Evolutionary conservation across 2,888 invertebrate genomes (phyloP).

Genomic region (Griposia aprilina): DNA sequence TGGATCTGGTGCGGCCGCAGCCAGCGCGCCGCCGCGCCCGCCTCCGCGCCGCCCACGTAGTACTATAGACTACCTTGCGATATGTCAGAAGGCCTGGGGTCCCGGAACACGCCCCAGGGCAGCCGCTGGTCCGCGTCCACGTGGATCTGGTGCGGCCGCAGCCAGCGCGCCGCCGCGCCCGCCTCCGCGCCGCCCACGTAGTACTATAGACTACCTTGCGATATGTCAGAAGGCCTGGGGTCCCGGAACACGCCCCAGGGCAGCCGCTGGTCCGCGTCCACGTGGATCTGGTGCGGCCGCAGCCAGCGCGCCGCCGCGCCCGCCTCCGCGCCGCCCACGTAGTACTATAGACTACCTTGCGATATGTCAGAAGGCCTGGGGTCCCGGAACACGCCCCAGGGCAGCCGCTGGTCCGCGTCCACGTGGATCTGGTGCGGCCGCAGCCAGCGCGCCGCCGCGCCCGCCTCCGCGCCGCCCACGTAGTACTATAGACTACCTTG

Average conservation of each 20-base stretch:
- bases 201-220: constrained; percentile 96
- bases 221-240: constrained; percentile 98
- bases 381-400: constrained; percentile 98
- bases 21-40: constrained; percentile 96
- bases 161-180: constrained; percentile 96
- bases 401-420: constrained; percentile 93
- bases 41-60: constrained; percentile 92
- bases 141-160: constrained; percentile 96
- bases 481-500: constrained; percentile 97
- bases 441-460: constrained; percentile 96
- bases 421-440: constrained; percentile 97
- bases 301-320: constrained; percentile 96
- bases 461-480: constrained; percentile 91
- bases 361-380: constrained; percentile 98
- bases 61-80: constrained; percentile 97
- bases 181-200: constrained; percentile 92
- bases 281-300: constrained; percentile 96
- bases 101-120: constrained; percentile 98
- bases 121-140: constrained; percentile 93
- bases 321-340: constrained; percentile 91
- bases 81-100: constrained; percentile 98
- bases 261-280: constrained; percentile 93
- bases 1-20: constrained; percentile 96
- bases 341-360: constrained; percentile 96
- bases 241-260: constrained; percentile 98